phyloP scores from a whole-genome alignment of 2,113 vertebrate genomes.

The Copsychus sechellarum region DNA sequence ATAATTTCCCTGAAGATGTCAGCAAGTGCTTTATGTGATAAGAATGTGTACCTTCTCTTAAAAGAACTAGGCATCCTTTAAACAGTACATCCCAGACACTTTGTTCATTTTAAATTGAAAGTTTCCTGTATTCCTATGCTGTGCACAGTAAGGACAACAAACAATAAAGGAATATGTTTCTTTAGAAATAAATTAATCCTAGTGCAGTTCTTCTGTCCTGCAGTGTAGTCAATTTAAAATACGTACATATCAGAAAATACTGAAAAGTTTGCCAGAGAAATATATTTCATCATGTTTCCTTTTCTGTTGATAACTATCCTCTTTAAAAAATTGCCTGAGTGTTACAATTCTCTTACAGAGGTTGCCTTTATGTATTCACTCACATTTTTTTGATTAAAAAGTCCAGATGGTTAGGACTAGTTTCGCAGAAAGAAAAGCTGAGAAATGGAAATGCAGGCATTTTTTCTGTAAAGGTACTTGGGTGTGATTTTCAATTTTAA shows the following conservation, averaged over 20 bases:
- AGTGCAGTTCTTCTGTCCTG: not conserved
- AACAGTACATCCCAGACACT: not conserved
- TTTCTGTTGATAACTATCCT: not conserved
- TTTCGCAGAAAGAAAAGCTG: not conserved
- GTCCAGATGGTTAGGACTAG: not conserved
- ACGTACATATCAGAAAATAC: not conserved
- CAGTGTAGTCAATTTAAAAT: not conserved
- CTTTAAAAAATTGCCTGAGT: not conserved
- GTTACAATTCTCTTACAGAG: not conserved
- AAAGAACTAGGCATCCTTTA: not conserved
- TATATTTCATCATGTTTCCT: not conserved
- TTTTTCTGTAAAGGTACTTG: not conserved
- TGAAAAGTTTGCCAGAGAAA: not conserved
- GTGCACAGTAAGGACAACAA: not conserved
- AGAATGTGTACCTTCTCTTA: slow-evolving; percentile 21
- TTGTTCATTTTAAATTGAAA: slow-evolving; percentile 31
- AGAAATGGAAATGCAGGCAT: not conserved
- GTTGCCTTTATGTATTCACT: not conserved
- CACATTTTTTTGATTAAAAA: not conserved
- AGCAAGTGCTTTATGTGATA: not conserved
- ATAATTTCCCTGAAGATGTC: slow-evolving; percentile 40
- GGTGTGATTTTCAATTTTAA: not conserved
- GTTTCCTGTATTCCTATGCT: not conserved
- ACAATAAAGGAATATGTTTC: not conserved
- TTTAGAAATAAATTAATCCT: slow-evolving; percentile 6